These are phyloP conservation scores for Mohoua ochrocephala DNA, from an alignment of 2,113 vertebrate genomes.

Conservation along the genomic window DNA sequence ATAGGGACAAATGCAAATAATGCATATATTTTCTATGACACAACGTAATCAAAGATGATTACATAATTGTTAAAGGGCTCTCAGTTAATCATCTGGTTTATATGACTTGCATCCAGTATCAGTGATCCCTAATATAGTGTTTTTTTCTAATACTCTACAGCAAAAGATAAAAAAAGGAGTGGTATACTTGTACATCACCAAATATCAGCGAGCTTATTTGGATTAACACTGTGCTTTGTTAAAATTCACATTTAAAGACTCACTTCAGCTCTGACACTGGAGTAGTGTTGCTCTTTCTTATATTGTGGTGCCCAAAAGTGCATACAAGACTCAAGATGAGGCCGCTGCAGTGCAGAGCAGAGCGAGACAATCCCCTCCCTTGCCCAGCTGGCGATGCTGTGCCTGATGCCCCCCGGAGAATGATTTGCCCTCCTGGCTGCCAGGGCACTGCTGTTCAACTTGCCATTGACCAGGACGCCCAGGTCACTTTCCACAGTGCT, in stretches of 20 bases:
- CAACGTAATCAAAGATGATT: not conserved
- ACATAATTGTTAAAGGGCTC: not conserved
- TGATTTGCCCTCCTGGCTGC: rapidly evolving
- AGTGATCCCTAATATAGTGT: not conserved
- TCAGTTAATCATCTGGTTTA: not conserved
- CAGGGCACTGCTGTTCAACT: not conserved
- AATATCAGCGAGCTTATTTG: not conserved
- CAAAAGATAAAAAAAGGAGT: not conserved
- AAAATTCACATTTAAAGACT: not conserved
- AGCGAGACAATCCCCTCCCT: not conserved
- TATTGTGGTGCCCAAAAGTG: rapidly evolving
- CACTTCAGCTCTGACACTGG: not conserved
- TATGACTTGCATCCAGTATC: not conserved
- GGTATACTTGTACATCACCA: not conserved
- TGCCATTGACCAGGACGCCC: rapidly evolving
- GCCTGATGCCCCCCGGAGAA: not conserved
- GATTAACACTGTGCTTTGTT: not conserved
- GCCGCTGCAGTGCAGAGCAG: not conserved
- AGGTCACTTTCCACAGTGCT: not conserved
- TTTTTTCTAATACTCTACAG: not conserved
- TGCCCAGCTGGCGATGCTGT: rapidly evolving
- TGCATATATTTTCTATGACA: not conserved
- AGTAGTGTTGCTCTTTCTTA: not conserved
- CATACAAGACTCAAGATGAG: rapidly evolving
- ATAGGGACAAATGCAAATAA: not conserved